These are phyloP conservation scores for Branchinecta lindahli DNA, from an alignment of 1,140 invertebrate species.

Conservation along the genomic window DNA sequence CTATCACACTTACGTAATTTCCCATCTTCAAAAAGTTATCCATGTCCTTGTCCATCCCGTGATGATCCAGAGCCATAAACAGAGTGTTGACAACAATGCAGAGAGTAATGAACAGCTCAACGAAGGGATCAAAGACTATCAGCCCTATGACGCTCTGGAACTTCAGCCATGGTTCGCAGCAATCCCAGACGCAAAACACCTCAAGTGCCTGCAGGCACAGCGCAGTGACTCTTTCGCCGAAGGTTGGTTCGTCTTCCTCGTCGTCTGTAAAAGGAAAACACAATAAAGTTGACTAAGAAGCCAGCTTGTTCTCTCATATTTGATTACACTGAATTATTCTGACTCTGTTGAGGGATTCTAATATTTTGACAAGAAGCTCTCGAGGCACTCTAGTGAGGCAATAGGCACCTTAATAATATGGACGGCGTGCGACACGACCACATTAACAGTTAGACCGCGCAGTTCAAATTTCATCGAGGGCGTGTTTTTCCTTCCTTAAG, in stretches of 20 bases:
- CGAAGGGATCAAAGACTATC: constrained; percentile 92
- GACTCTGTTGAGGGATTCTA: too few species aligned
- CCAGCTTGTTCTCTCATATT: constrained; percentile 7
- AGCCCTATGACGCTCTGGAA: constrained; percentile 77
- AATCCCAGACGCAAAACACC: constrained; percentile 93
- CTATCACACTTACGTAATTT: constrained; percentile 89
- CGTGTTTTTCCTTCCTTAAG: too few species aligned
- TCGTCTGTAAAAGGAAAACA: constrained; percentile 64
- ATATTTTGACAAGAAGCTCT: too few species aligned
- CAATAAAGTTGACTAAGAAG: constrained; percentile 73
- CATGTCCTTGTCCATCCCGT: constrained; percentile 78
- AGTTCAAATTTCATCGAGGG: too few species aligned
- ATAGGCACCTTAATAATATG: too few species aligned
- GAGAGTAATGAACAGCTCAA: constrained; percentile 92
- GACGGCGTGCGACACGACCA: constrained; percentile 28
- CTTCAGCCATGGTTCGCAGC: constrained; percentile 75
- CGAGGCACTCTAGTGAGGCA: too few species aligned
- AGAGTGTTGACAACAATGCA: constrained; percentile 96
- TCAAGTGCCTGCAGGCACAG: constrained; percentile 62
- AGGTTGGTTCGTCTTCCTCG: constrained; percentile 70
- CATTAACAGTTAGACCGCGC: too few species aligned
- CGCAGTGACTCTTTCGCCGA: constrained; percentile 66
- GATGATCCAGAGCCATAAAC: constrained; percentile 94
- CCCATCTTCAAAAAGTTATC: constrained; percentile 68
- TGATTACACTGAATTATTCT: too few species aligned